A percentile compares a stretch with the other conserved stretches of the same genome.
Conservation (phyloP, 2,113 vertebrate genomes). For the Gobio gobio region DNA sequence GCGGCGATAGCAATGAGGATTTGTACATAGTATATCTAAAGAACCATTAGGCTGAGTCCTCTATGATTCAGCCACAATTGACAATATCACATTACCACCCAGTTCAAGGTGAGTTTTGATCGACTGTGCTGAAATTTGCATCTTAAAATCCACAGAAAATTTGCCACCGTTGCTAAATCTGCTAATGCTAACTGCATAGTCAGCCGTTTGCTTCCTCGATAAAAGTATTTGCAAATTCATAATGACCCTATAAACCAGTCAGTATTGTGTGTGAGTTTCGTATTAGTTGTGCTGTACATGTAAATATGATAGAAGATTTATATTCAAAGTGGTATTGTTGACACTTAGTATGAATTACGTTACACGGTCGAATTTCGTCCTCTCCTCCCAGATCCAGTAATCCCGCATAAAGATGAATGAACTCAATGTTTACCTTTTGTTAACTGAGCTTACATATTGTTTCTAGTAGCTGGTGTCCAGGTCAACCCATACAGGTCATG, state of each 20-base stretch:
- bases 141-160: background rate
- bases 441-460: background rate
- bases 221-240: background rate
- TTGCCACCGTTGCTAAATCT: background rate
- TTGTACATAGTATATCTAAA: slow-evolving; percentile 13
- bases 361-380: background rate
- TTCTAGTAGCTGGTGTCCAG: background rate
- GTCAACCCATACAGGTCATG: background rate
- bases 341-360: slow-evolving; percentile 7
- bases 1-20: slow-evolving; percentile 45
- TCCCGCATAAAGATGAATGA: background rate
- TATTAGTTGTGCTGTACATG: background rate
- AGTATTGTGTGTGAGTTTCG: background rate
- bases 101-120: slow-evolving; percentile 69
- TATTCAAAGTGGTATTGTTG: background rate
- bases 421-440: background rate
- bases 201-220: slow-evolving; percentile 26
- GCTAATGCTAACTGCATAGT: slow-evolving; percentile 36
- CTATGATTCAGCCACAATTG: slow-evolving; percentile 71
- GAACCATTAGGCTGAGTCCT: slow-evolving; percentile 57
- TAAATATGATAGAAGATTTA: background rate
- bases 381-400: background rate
- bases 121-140: background rate
- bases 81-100: slow-evolving; percentile 58
- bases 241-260: background rate